Conservation (phyloP, 92 coral and sea anemone genomes). For the Epizoanthus stellaris region DNA sequence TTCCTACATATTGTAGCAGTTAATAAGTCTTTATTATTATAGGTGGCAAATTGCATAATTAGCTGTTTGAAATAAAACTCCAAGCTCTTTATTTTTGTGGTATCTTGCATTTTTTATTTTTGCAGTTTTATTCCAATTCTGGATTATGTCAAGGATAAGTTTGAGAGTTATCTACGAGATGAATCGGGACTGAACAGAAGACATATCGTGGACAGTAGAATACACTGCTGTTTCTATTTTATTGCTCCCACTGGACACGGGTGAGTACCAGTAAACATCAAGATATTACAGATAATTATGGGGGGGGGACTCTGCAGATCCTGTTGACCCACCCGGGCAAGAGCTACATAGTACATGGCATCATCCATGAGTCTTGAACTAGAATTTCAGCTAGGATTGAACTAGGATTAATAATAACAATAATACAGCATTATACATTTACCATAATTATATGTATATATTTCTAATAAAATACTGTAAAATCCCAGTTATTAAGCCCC, state of each 20-base stretch:
- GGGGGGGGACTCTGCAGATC: too few species aligned
- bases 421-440: too few species aligned
- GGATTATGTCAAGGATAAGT: constrained; percentile 88
- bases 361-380: too few species aligned
- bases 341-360: too few species aligned
- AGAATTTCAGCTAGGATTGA: too few species aligned
- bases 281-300: too few species aligned
- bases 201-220: constrained; percentile 86
- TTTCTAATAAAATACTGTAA: too few species aligned
- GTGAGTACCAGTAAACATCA: constrained; percentile 41
- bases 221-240: constrained; percentile 97
- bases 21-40: neutral
- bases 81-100: neutral
- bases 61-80: neutral
- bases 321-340: too few species aligned
- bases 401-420: too few species aligned
- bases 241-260: constrained; percentile 96
- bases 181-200: constrained; percentile 96
- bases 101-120: neutral
- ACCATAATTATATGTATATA: too few species aligned
- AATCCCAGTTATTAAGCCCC: too few species aligned
- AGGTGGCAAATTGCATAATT: neutral
- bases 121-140: constrained; percentile 87
- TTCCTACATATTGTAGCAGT: too few species aligned
- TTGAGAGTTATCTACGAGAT: constrained; percentile 87